These are phyloP conservation scores for Corydoras maculifer DNA, from an alignment of 2,113 vertebrate species.

Conservation along the genomic window DNA sequence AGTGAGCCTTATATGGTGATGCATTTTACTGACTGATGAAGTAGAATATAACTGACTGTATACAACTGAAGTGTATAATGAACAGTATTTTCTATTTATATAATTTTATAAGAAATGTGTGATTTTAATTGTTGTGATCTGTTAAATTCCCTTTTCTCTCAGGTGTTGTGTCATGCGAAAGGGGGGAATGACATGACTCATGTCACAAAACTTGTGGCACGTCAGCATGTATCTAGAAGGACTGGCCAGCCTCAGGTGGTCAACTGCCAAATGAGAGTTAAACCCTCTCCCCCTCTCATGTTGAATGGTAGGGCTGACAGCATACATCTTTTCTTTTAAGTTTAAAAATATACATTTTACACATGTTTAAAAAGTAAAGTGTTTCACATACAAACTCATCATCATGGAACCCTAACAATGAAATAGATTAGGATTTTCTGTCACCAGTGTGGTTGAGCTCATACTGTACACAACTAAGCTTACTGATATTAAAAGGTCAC, in stretches of 20 bases:
- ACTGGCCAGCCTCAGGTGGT: conserved; percentile 73
- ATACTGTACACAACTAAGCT: too few relatives aligned
- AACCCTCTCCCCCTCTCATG: conserved; percentile 69
- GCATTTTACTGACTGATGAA: too few relatives aligned
- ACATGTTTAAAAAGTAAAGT: not conserved
- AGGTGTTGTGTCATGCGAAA: conserved; percentile 76
- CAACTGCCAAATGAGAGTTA: conserved; percentile 90
- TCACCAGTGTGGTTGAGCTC: too few relatives aligned
- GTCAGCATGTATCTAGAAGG: conserved; percentile 83
- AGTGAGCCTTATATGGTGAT: too few relatives aligned
- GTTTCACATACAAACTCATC: too few relatives aligned
- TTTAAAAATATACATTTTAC: too few relatives aligned
- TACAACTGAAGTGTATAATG: too few relatives aligned
- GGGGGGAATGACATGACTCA: conserved; percentile 67
- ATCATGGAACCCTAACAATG: too few relatives aligned
- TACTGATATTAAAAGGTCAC: too few relatives aligned
- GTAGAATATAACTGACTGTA: too few relatives aligned
- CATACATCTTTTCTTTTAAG: not conserved
- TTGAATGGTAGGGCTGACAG: conserved; percentile 70
- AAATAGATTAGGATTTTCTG: too few relatives aligned
- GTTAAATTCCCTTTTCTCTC: not conserved
- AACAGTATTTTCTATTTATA: too few relatives aligned
- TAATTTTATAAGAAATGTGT: not conserved
- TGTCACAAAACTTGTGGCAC: conserved; percentile 80
- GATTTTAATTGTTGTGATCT: not conserved